Evolutionary conservation across 2,113 vertebrate species (phyloP).

Genomic region (Himantopus leucocephalus): DNA sequence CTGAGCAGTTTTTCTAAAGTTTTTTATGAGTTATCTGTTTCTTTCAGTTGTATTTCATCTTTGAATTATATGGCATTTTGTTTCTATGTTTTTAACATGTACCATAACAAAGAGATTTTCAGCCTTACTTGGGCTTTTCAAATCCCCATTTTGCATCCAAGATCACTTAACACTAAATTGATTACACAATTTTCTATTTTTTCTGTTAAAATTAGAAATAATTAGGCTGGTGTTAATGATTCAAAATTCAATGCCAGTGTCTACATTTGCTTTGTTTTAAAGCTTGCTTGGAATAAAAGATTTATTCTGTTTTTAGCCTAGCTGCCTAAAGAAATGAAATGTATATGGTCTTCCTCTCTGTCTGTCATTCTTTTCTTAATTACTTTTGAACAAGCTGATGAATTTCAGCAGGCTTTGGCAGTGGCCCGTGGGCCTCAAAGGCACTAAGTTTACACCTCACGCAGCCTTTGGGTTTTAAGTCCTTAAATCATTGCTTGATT

Average conservation of each 20-base stretch:
- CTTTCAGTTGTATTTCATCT: background rate
- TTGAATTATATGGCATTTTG: background rate
- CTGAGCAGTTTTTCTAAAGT: background rate
- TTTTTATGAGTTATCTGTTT: background rate
- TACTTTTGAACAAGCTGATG: background rate
- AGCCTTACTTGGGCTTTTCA: background rate
- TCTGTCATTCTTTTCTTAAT: background rate
- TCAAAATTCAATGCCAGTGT: background rate
- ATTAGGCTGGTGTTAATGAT: background rate
- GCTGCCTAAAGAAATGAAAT: background rate
- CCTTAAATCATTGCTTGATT: background rate
- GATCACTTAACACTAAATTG: background rate
- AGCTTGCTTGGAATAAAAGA: background rate
- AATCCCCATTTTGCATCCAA: background rate
- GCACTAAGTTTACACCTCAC: background rate
- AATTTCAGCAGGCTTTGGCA: background rate
- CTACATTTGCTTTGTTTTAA: background rate
- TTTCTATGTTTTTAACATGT: background rate
- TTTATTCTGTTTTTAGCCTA: background rate
- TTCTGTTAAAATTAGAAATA: background rate
- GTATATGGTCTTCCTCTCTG: background rate
- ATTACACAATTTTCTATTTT: background rate
- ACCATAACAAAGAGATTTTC: background rate
- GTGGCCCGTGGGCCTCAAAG: background rate
- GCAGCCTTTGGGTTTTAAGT: background rate